These are phyloP conservation scores for Phrynocephalus guinanensis DNA, from an alignment of 2,797 vertebrate genomes.

Conservation along the genomic window DNA sequence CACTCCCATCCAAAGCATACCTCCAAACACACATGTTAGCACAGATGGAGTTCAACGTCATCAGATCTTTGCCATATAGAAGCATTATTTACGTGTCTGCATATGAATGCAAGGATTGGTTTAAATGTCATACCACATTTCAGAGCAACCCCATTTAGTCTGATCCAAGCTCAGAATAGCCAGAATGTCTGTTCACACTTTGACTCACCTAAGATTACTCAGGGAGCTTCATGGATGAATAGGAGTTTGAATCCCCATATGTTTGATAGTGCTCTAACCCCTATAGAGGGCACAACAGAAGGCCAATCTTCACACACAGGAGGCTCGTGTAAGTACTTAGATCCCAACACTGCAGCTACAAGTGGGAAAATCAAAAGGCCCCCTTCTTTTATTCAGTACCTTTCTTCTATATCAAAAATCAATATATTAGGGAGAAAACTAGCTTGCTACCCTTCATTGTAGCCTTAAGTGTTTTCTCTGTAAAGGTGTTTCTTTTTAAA, in stretches of 20 bases:
- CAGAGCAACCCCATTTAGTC: too few species aligned
- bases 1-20: too few species aligned
- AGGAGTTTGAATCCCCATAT: not conserved
- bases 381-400: not conserved
- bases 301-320: not conserved
- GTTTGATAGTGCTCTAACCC: not conserved
- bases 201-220: not conserved
- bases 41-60: not conserved
- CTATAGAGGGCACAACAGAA: not conserved
- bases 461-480: too few species aligned
- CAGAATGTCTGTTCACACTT: too few species aligned
- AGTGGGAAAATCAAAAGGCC: not conserved
- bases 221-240: not conserved
- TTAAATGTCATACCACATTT: too few species aligned
- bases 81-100: not conserved
- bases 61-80: not conserved
- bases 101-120: too few species aligned
- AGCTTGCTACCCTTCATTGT: too few species aligned
- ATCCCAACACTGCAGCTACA: not conserved
- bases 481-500: too few species aligned
- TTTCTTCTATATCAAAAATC: not conserved
- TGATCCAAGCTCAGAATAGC: too few species aligned
- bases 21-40: too few species aligned
- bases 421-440: not conserved
- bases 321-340: not conserved